Evolutionary conservation across 2,888 invertebrate species (phyloP).

Genomic region (Nymphalis c-album): DNA sequence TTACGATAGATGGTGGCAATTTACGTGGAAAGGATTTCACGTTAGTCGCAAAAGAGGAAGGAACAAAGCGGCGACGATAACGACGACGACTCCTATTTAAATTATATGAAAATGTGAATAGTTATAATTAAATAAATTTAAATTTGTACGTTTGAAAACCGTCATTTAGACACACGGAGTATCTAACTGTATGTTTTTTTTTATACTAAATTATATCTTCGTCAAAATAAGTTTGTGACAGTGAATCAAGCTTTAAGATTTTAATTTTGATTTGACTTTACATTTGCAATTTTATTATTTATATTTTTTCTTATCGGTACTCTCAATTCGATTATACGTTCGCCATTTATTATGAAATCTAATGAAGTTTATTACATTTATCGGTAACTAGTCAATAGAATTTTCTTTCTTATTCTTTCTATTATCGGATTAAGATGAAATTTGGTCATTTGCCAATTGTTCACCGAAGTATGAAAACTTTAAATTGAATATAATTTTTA

Average conservation of each 20-base stretch:
- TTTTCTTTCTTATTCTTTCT: slow-evolving; percentile 4
- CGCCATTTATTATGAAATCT: neutral
- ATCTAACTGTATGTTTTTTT: too few relatives aligned
- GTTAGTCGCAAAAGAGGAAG: slow-evolving; percentile 50
- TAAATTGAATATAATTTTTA: slow-evolving; percentile 7
- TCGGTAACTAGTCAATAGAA: slow-evolving; percentile 7
- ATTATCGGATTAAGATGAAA: slow-evolving; percentile 11
- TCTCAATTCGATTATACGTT: too few relatives aligned
- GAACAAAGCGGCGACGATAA: slow-evolving; percentile 68
- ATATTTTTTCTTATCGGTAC: too few relatives aligned
- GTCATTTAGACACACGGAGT: too few relatives aligned
- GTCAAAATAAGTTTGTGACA: too few relatives aligned
- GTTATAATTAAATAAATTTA: too few relatives aligned
- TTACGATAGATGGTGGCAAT: slow-evolving; percentile 58
- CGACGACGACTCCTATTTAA: slow-evolving; percentile 56
- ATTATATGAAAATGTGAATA: too few relatives aligned
- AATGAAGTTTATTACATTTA: neutral
- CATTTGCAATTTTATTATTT: too few relatives aligned
- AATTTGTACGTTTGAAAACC: too few relatives aligned
- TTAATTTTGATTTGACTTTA: too few relatives aligned
- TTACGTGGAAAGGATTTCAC: slow-evolving; percentile 63
- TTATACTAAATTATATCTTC: too few relatives aligned
- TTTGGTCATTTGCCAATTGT: slow-evolving; percentile 16
- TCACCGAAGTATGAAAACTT: neutral
- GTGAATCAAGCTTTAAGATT: too few relatives aligned